phyloP scores from a whole-genome alignment of 2,888 invertebrate species.

The Augiades crinisus region DNA sequence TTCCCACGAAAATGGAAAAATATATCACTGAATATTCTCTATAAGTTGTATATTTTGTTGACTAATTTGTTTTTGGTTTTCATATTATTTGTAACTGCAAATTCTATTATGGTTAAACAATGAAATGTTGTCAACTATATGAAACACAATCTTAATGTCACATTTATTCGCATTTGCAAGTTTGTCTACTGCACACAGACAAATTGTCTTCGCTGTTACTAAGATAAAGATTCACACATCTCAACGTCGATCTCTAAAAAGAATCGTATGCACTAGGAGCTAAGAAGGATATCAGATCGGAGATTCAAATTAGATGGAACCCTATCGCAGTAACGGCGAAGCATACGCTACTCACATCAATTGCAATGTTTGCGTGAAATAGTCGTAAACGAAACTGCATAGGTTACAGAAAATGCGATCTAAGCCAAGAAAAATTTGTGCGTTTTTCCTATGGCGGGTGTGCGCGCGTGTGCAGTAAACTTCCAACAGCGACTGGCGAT shows the following conservation, averaged over 20 bases:
- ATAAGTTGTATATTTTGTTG: no score
- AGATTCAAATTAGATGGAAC: slow-evolving; percentile 30
- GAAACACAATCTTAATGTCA: slow-evolving; percentile 60
- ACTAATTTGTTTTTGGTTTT: no score
- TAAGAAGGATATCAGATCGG: slow-evolving; percentile 35
- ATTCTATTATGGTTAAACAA: slow-evolving; percentile 42
- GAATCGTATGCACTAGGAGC: slow-evolving; percentile 19
- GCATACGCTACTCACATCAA: slow-evolving; percentile 47
- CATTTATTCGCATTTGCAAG: slow-evolving; percentile 61
- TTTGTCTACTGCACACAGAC: slow-evolving; percentile 53
- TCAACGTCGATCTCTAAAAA: slow-evolving; percentile 22
- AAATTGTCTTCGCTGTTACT: slow-evolving; percentile 39
- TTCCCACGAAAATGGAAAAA: no score
- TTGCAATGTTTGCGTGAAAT: slow-evolving; percentile 50
- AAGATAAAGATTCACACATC: slow-evolving; percentile 30
- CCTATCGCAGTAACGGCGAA: slow-evolving; percentile 30
- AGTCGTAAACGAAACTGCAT: slow-evolving; percentile 55
- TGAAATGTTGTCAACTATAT: slow-evolving; percentile 54
- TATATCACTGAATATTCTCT: no score
- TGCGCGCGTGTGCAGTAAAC: slow-evolving; percentile 41
- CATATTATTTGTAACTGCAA: no score
- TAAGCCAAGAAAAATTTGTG: slow-evolving; percentile 51
- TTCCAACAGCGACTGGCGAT: slow-evolving; percentile 51
- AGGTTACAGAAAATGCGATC: slow-evolving; percentile 54
- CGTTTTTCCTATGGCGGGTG: slow-evolving; percentile 52